A percentile compares a stretch with the other conserved stretches of the same genome.
Evolutionary conservation across 1,140 invertebrate genomes (phyloP).

Genomic region (Megathymus violae): DNA sequence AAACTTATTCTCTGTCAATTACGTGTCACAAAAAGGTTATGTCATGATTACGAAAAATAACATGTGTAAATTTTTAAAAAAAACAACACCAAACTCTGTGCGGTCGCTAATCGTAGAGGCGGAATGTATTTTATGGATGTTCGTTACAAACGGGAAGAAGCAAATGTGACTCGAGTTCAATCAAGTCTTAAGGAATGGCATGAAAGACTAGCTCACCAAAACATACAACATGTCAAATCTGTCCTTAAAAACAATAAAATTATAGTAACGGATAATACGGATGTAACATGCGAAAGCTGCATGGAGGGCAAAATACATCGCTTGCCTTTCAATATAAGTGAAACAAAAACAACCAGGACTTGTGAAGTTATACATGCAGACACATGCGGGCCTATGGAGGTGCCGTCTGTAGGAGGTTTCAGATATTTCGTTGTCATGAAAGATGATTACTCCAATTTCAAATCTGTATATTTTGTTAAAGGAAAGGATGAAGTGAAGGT

Average conservation of each 20-base stretch:
- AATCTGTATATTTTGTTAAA: conserved; percentile 62
- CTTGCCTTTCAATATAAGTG: too few relatives aligned
- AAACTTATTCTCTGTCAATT: too few relatives aligned
- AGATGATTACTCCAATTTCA: conserved; percentile 52
- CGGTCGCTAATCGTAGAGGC: conserved; percentile 20
- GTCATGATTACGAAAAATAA: conserved; percentile 38
- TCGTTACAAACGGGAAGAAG: too few relatives aligned
- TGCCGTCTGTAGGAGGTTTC: conserved; percentile 43
- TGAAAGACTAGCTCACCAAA: conserved; percentile 40
- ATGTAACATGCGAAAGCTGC: too few relatives aligned
- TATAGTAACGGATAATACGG: neutral
- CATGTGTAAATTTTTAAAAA: too few relatives aligned
- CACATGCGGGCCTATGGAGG: conserved; percentile 47
- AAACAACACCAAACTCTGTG: too few relatives aligned
- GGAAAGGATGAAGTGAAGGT: conserved; percentile 58
- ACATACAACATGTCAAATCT: conserved; percentile 32
- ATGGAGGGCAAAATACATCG: too few relatives aligned
- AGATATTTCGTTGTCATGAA: too few relatives aligned
- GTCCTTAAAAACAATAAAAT: conserved; percentile 34
- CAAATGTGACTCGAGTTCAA: too few relatives aligned
- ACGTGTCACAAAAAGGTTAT: neutral
- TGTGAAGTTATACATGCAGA: conserved; percentile 41
- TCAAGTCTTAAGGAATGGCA: conserved; percentile 34
- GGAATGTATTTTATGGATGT: conserved; percentile 3
- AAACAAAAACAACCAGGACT: conserved; percentile 23